A percentile compares a stretch with the other conserved stretches of the same genome.
Evolutionary conservation across 2,888 invertebrate species (phyloP).

Genomic region (Pheosia gnoma): DNA sequence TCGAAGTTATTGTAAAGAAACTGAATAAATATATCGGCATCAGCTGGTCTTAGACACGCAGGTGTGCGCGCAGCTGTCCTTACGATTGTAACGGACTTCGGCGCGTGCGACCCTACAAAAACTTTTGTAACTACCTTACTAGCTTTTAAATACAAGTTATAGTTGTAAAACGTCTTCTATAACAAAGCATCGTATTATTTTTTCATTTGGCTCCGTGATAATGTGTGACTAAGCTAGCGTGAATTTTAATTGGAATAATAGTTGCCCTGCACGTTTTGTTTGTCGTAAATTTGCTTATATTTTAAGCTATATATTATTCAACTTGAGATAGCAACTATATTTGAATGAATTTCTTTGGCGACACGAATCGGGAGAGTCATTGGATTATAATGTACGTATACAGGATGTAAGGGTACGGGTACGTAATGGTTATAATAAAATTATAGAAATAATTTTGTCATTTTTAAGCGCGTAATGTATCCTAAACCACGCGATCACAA

Average conservation of each 20-base stretch:
- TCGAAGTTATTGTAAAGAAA: slow-evolving; percentile 17
- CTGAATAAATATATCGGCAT: slow-evolving; percentile 22
- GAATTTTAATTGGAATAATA: slow-evolving; percentile 40
- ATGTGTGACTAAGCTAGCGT: slow-evolving; percentile 35
- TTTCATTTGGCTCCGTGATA: slow-evolving; percentile 23
- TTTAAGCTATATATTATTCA: slow-evolving; percentile 13
- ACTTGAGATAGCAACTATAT: not conserved
- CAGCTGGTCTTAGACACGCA: slow-evolving; percentile 43
- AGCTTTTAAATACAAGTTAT: not conserved
- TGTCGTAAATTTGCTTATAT: slow-evolving; percentile 26
- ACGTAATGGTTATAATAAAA: too few species aligned
- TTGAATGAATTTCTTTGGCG: not conserved
- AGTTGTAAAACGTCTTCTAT: not conserved
- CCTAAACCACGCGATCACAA: too few species aligned
- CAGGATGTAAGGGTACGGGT: too few species aligned
- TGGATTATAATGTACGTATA: not conserved
- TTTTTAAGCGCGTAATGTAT: too few species aligned
- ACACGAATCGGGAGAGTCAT: not conserved
- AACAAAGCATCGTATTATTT: slow-evolving; percentile 8
- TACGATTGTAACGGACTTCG: slow-evolving; percentile 44
- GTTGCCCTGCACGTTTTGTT: slow-evolving; percentile 20
- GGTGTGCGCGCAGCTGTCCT: slow-evolving; percentile 53
- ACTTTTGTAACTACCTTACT: slow-evolving; percentile 4
- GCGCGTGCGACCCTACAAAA: slow-evolving; percentile 31
- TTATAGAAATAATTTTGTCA: too few species aligned